Percentiles rank a stretch among this genome's conserved stretches.
Evolutionary conservation across 2,888 invertebrate genomes (phyloP).

Genomic region (Villa cingulata): DNA sequence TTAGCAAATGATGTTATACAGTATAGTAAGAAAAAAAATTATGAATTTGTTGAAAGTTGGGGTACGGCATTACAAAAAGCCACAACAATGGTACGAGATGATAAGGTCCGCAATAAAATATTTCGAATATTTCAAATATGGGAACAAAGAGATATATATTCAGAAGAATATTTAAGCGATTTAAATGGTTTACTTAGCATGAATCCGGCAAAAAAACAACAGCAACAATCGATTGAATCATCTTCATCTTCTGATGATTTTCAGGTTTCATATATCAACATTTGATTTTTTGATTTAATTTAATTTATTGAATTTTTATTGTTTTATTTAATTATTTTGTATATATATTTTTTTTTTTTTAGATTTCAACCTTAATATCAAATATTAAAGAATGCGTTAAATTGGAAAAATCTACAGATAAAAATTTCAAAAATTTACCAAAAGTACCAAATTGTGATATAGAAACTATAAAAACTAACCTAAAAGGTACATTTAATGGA

Average conservation of each 20-base stretch:
- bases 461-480: constrained; percentile 59
- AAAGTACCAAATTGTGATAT: constrained; percentile 51
- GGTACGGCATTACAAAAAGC: constrained; percentile 85
- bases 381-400: constrained; percentile 62
- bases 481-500: constrained; percentile 51
- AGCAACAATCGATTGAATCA: constrained; percentile 13
- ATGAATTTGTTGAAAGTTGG: constrained; percentile 86
- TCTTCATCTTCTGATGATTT: constrained; percentile 29
- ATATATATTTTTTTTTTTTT: constrained; percentile 22
- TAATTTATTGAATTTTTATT: background rate
- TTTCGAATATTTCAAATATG: constrained; percentile 88
- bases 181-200: constrained; percentile 70
- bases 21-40: constrained; percentile 84
- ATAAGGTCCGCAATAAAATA: constrained; percentile 75
- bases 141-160: constrained; percentile 86
- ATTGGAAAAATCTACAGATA: constrained; percentile 58
- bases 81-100: constrained; percentile 77
- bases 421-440: constrained; percentile 42
- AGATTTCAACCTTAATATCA: constrained; percentile 58
- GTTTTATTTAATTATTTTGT: constrained; percentile 20
- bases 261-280: constrained; percentile 18
- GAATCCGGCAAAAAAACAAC: constrained; percentile 41
- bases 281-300: background rate
- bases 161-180: constrained; percentile 78
- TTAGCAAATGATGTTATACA: constrained; percentile 96